A percentile compares a stretch with the other conserved stretches of the same genome.
phyloP scores from a whole-genome alignment of 2,113 vertebrate species.

The Chloropsis hardwickii region DNA sequence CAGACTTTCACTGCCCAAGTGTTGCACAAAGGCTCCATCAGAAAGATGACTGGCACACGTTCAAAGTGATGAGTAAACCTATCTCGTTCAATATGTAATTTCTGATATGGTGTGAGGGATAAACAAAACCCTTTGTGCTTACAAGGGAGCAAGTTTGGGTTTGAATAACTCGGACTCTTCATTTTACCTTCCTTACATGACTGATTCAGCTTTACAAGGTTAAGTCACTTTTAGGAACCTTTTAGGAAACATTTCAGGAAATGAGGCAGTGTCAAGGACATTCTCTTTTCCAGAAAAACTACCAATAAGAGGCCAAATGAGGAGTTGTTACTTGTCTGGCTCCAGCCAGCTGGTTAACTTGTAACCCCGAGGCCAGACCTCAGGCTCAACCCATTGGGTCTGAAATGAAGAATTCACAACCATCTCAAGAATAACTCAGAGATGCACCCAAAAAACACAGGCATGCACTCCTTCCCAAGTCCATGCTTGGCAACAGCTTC shows the following conservation, averaged over 20 bases:
- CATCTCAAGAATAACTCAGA: neutral
- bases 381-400: neutral
- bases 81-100: neutral
- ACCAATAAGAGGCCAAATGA: neutral
- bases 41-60: neutral
- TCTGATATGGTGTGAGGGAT: neutral
- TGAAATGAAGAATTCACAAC: neutral
- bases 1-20: constrained; percentile 22
- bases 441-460: neutral
- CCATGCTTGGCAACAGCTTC: neutral
- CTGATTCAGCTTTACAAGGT: neutral
- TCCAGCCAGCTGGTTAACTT: neutral
- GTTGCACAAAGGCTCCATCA: neutral
- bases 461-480: accelerated
- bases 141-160: neutral
- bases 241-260: neutral
- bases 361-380: accelerated
- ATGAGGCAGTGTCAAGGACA: neutral
- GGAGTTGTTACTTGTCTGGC: neutral
- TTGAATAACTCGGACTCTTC: neutral
- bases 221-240: neutral
- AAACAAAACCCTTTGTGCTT: neutral
- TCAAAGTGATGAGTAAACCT: neutral
- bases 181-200: neutral
- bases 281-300: neutral